These are phyloP conservation scores for Spialia ferax DNA, from an alignment of 2,888 invertebrate genomes.

Conservation along the genomic window DNA sequence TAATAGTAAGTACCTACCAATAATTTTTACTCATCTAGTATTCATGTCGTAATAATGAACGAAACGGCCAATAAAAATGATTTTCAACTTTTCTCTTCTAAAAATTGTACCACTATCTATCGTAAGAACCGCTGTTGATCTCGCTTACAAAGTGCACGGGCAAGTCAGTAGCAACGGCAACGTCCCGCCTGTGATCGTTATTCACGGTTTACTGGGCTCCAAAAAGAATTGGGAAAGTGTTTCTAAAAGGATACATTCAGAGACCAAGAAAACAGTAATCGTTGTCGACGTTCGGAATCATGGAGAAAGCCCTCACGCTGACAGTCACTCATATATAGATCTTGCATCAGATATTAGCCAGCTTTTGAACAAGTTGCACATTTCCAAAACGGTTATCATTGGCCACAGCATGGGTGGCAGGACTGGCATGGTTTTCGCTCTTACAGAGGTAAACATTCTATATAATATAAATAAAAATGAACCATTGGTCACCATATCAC, in stretches of 20 bases:
- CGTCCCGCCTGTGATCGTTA: conserved; percentile 88
- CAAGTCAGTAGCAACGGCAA: conserved; percentile 51
- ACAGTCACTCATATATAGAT: conserved; percentile 89
- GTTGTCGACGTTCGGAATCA: conserved; percentile 96
- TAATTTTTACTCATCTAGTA: too few species aligned
- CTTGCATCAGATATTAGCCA: conserved; percentile 90
- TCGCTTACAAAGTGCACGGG: conserved; percentile 57
- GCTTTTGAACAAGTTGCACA: conserved; percentile 85
- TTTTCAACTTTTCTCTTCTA: conserved; percentile 1
- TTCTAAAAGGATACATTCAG: conserved; percentile 88
- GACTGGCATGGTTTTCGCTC: conserved; percentile 92
- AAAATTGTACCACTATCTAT: neutral
- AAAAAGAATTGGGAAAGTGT: conserved; percentile 95
- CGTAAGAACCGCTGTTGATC: conserved; percentile 51
- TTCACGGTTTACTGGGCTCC: conserved; percentile 95
- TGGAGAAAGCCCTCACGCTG: conserved; percentile 94
- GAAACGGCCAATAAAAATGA: neutral
- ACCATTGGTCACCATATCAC: too few species aligned
- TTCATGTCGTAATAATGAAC: too few species aligned
- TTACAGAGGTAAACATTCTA: conserved; percentile 77
- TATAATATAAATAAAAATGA: too few species aligned
- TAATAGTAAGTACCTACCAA: too few species aligned
- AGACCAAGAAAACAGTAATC: conserved; percentile 88
- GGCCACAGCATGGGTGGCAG: conserved; percentile 99
- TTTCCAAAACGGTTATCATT: conserved; percentile 88